These are phyloP conservation scores for Hemithea aestivaria DNA, from an alignment of 2,888 invertebrate genomes.

Conservation along the genomic window DNA sequence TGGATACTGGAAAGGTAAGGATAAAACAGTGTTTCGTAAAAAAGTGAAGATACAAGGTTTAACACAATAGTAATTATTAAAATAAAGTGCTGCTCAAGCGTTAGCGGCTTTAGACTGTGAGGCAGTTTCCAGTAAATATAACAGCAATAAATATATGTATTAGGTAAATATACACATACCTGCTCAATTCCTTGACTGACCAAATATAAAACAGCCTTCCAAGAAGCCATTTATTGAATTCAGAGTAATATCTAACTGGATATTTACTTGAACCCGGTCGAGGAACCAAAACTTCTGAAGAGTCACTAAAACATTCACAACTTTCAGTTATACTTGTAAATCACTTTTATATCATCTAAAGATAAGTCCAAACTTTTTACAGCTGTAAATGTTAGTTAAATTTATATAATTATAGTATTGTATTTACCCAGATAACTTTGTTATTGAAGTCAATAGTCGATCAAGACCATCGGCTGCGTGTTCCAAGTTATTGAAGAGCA, in stretches of 20 bases:
- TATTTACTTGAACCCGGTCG: constrained; percentile 59
- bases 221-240: constrained; percentile 83
- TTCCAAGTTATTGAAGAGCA: constrained; percentile 78
- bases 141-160: too few species aligned
- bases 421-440: constrained; percentile 78
- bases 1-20: constrained; percentile 65
- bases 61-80: too few species aligned
- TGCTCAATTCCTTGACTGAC: constrained; percentile 70
- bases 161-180: constrained; percentile 50
- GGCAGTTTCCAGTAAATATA: too few species aligned
- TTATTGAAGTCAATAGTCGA: constrained; percentile 76
- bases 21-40: not conserved
- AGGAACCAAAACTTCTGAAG: constrained; percentile 76
- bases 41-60: too few species aligned
- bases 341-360: too few species aligned
- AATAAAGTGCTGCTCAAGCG: too few species aligned
- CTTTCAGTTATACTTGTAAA: too few species aligned
- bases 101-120: too few species aligned
- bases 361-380: too few species aligned
- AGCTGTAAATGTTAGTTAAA: too few species aligned
- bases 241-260: constrained; percentile 66
- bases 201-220: constrained; percentile 83
- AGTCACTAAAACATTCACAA: constrained; percentile 66
- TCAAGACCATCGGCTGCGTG: constrained; percentile 76
- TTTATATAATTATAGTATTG: too few species aligned